A percentile compares a stretch with the other conserved stretches of the same genome.
Conservation (phyloP, 1,140 invertebrate genomes). For the Drosophila pseudoobscura region DNA sequence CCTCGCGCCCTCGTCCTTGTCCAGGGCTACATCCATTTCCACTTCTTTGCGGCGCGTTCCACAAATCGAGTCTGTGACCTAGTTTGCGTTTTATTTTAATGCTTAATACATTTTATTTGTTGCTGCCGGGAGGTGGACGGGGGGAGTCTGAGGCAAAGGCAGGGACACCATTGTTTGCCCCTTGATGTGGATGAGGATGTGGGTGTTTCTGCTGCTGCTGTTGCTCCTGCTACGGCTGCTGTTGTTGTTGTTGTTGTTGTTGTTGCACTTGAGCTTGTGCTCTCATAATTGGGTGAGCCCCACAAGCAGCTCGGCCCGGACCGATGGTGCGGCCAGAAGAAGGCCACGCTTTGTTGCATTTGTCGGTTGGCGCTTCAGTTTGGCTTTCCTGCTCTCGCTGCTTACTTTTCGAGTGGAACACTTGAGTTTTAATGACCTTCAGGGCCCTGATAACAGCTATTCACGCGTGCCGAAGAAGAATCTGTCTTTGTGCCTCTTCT, state of each 20-base stretch:
- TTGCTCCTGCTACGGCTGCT: background rate
- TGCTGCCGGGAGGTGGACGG: constrained; percentile 24
- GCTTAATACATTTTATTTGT: constrained; percentile 74
- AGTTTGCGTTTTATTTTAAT: constrained; percentile 73
- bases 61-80: constrained; percentile 69
- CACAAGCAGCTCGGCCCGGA: constrained; percentile 8
- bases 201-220: background rate
- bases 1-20: constrained; percentile 1
- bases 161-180: constrained; percentile 60
- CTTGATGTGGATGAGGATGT: constrained; percentile 55
- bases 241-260: constrained; percentile 51
- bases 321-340: constrained; percentile 1
- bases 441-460: constrained; percentile 61
- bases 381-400: constrained; percentile 46
- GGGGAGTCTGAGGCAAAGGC: background rate
- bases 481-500: constrained; percentile 34
- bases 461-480: constrained; percentile 66
- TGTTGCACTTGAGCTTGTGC: constrained; percentile 69
- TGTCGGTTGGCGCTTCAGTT: constrained; percentile 46
- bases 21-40: constrained; percentile 19
- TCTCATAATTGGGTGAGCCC: constrained; percentile 70
- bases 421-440: constrained; percentile 77
- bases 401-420: constrained; percentile 57
- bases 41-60: constrained; percentile 19
- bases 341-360: constrained; percentile 63